Evolutionary conservation across 2,888 invertebrate genomes (phyloP).

Genomic region (Drosophila melanocephala): DNA sequence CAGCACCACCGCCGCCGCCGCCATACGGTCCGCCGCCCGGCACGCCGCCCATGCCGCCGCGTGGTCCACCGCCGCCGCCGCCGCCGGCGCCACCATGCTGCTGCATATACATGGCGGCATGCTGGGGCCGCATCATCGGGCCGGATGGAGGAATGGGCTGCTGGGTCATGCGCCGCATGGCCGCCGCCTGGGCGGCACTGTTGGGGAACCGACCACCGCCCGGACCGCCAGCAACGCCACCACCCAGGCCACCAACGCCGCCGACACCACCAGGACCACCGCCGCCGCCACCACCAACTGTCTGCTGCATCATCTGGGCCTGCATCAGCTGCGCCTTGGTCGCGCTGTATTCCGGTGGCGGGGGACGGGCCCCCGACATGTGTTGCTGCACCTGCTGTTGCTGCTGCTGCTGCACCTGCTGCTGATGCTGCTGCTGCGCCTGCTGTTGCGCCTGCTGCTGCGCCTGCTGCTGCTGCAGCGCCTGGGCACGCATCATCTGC

Average conservation of each 20-base stretch:
- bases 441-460: slow-evolving; percentile 86
- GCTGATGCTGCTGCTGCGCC: slow-evolving; percentile 79
- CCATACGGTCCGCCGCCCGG: slow-evolving; percentile 80
- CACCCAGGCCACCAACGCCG: slow-evolving; percentile 75
- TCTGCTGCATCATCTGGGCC: slow-evolving; percentile 87
- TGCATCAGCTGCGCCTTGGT: slow-evolving; percentile 85
- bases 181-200: slow-evolving; percentile 86
- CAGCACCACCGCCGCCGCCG: slow-evolving; percentile 83
- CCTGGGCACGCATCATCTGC: slow-evolving; percentile 87
- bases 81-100: slow-evolving; percentile 84
- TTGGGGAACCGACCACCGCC: slow-evolving; percentile 86
- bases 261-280: slow-evolving; percentile 84
- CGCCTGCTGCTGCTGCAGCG: slow-evolving; percentile 80
- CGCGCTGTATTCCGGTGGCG: slow-evolving; percentile 94
- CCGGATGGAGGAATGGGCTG: slow-evolving; percentile 90
- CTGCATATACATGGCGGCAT: slow-evolving; percentile 87
- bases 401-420: slow-evolving; percentile 86
- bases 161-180: slow-evolving; percentile 89
- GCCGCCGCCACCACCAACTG: slow-evolving; percentile 74
- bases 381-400: slow-evolving; percentile 89
- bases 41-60: slow-evolving; percentile 71
- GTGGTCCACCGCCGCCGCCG: slow-evolving; percentile 83
- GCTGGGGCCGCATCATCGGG: slow-evolving; percentile 90
- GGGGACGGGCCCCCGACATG: slow-evolving; percentile 88
- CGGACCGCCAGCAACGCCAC: slow-evolving; percentile 85